Evolutionary conservation across 2,113 vertebrate species (phyloP).

Genomic region (Danio rerio): GRCz12tu NC_133189.1:48557501-48558000

Average conservation of each 20-base stretch:
- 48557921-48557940: constrained; percentile 40
- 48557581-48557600: constrained; percentile 74
- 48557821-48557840: constrained; percentile 49
- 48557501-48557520: constrained; percentile 64
- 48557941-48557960: constrained; percentile 23
- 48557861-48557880: constrained; percentile 59
- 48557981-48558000: not conserved
- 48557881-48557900: constrained; percentile 38
- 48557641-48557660: constrained; percentile 57
- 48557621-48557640: constrained; percentile 69
- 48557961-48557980: constrained; percentile 21
- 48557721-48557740: constrained; percentile 29
- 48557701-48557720: constrained; percentile 59
- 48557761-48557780: constrained; percentile 36
- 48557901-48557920: constrained; percentile 1
- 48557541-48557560: constrained; percentile 63
- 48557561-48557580: constrained; percentile 71
- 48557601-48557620: constrained; percentile 69
- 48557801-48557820: constrained; percentile 56
- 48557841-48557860: constrained; percentile 57
- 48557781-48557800: constrained; percentile 49
- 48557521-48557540: constrained; percentile 67
- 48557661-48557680: not conserved
- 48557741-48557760: constrained; percentile 32
- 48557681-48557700: constrained; percentile 57